These are phyloP conservation scores for Mus minutoides DNA, from an alignment of 2,797 vertebrate genomes.

Conservation along the genomic window DNA sequence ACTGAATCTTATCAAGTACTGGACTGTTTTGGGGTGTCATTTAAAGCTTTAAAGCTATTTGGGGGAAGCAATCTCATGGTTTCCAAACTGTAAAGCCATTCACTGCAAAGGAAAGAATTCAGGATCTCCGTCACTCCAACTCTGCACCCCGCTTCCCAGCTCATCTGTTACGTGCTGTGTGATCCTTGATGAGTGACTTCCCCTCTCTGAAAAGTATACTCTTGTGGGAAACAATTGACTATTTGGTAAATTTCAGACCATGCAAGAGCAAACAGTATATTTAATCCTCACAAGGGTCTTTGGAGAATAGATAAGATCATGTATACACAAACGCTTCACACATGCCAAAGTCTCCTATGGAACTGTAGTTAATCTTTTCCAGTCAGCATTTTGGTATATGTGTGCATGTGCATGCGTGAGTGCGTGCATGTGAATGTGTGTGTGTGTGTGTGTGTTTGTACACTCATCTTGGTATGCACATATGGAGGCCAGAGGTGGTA, in stretches of 20 bases:
- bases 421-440: too few relatives aligned
- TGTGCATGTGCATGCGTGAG: neutral
- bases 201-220: conserved; percentile 20
- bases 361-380: neutral
- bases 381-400: neutral
- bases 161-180: neutral
- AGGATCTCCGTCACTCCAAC: neutral
- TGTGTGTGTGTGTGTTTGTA: neutral
- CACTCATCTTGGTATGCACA: too few relatives aligned
- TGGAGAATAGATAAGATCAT: conserved; percentile 18
- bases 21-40: neutral
- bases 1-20: conserved; percentile 13
- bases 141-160: neutral
- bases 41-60: conserved; percentile 26
- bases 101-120: neutral
- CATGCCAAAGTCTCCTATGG: neutral
- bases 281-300: neutral
- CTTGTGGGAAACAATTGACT: neutral
- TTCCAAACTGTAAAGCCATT: neutral
- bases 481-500: neutral
- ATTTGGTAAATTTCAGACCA: conserved; percentile 28
- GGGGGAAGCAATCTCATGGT: neutral
- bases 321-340: neutral
- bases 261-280: neutral
- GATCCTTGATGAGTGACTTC: neutral